These are phyloP conservation scores for Agapornis roseicollis DNA, from an alignment of 2,113 vertebrate genomes.

Conservation along the genomic window DNA sequence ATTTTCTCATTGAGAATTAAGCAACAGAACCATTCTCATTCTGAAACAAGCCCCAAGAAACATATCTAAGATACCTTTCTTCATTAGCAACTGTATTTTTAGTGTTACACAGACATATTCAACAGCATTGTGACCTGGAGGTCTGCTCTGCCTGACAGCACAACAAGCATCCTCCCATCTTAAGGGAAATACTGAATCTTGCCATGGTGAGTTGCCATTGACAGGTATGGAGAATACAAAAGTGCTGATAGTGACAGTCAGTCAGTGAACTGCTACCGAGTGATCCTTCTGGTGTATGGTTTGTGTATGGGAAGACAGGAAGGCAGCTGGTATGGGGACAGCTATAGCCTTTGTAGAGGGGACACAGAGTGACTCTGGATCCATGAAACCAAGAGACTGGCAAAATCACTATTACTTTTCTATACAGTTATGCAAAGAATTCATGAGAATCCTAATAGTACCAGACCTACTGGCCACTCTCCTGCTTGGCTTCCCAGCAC, in stretches of 20 bases:
- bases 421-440: neutral
- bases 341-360: fast-evolving
- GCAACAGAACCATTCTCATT: neutral
- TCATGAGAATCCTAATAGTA: neutral
- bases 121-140: neutral
- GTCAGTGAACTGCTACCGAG: neutral
- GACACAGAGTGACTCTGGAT: neutral
- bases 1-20: neutral
- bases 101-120: too few species aligned
- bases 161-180: neutral
- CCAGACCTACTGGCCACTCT: fast-evolving
- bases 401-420: neutral
- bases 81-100: neutral
- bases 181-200: neutral
- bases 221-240: neutral
- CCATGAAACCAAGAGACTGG: neutral
- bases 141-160: neutral
- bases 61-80: neutral
- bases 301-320: neutral
- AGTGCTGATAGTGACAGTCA: neutral
- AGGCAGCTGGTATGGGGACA: neutral
- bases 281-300: neutral
- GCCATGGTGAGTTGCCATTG: neutral
- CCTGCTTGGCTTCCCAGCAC: neutral
- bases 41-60: neutral